Percentiles rank a stretch among this genome's conserved stretches.
Conservation (phyloP, 92 coral and sea anemone genomes). For the Siderastrea siderea region DNA sequence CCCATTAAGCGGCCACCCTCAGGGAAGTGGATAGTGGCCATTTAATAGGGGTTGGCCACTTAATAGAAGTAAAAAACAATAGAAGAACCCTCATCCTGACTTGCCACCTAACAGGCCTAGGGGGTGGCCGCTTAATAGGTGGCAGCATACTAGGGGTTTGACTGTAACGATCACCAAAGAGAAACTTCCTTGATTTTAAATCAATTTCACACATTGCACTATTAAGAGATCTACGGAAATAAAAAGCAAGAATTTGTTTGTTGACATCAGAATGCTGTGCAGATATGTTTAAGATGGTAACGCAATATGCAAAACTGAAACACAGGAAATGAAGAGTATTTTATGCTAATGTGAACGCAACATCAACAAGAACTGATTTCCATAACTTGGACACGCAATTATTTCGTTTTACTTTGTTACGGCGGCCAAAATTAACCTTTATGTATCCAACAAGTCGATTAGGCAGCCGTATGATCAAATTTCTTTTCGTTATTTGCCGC, state of each 20-base stretch:
- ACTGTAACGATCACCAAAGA: background rate
- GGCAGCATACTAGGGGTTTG: no score
- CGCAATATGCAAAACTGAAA: slow-evolving; percentile 20
- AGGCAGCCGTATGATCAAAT: slow-evolving; percentile 8
- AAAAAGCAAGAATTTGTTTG: background rate
- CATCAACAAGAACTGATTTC: background rate
- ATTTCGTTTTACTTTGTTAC: background rate
- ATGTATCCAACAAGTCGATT: background rate
- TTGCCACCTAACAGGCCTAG: no score
- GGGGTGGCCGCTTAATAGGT: no score
- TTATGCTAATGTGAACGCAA: slow-evolving; percentile 17
- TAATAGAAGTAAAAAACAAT: no score
- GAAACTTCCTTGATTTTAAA: background rate
- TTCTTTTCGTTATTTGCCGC: background rate
- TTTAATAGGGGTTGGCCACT: no score
- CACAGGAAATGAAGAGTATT: background rate
- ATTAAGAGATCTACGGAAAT: background rate
- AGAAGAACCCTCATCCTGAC: no score
- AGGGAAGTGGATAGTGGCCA: no score
- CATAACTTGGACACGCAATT: background rate
- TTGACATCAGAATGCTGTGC: background rate
- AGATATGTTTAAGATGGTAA: background rate
- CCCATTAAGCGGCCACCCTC: no score
- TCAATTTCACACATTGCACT: background rate
- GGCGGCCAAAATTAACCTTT: background rate